Percentiles rank a stretch among this genome's conserved stretches.
Evolutionary conservation across 2,888 invertebrate genomes (phyloP).

Genomic region (Latheticus oryzae): DNA sequence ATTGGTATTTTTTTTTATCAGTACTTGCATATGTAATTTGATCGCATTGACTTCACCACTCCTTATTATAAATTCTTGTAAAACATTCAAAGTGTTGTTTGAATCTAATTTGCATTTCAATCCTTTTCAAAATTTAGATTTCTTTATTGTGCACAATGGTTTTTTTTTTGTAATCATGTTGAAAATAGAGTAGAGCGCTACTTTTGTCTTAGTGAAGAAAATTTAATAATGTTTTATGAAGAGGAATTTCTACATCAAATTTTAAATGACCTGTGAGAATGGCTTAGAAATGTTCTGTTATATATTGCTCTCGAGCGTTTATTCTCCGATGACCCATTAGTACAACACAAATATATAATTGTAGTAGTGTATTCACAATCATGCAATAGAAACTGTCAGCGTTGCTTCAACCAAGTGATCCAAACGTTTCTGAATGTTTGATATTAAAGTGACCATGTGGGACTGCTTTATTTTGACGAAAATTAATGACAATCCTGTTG

Average conservation of each 20-base stretch:
- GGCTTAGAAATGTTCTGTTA: conserved; percentile 15
- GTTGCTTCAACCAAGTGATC: conserved; percentile 25
- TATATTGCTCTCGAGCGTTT: conserved; percentile 18
- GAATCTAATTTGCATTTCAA: conserved; percentile 32
- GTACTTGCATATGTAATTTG: conserved; percentile 9
- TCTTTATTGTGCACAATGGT: too few relatives aligned
- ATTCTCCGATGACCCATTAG: conserved; percentile 32
- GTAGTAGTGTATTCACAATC: conserved; percentile 26
- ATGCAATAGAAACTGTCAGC: conserved; percentile 20
- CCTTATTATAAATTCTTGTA: conserved; percentile 29
- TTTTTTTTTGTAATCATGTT: too few relatives aligned
- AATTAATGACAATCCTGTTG: conserved; percentile 31
- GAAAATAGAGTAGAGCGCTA: too few relatives aligned
- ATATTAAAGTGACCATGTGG: conserved; percentile 33
- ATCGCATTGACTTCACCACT: conserved; percentile 16
- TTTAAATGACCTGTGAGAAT: conserved; percentile 25
- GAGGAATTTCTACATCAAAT: conserved; percentile 25
- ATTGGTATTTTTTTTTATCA: too few relatives aligned
- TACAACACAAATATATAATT: conserved; percentile 27
- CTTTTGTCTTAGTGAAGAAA: conserved; percentile 13
- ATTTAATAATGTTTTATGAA: conserved; percentile 21
- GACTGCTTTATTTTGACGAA: conserved; percentile 37
- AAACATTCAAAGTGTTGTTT: conserved; percentile 11
- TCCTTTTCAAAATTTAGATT: conserved; percentile 21
- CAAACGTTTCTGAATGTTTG: conserved; percentile 32